These are phyloP conservation scores for Minunthozetes semirufus DNA, from an alignment of 2,888 invertebrate species.

Conservation along the genomic window DNA sequence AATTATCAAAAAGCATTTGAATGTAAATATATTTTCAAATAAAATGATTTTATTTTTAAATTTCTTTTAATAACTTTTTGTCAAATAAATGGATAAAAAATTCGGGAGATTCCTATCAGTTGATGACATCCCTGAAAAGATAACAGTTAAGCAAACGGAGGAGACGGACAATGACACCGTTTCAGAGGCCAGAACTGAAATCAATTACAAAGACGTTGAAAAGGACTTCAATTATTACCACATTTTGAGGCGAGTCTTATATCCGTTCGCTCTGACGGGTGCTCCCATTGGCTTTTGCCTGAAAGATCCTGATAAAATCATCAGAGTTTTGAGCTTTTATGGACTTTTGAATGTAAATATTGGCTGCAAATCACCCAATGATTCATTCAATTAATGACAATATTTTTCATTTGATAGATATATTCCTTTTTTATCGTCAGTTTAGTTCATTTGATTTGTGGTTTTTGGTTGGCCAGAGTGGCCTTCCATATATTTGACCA, in stretches of 20 bases:
- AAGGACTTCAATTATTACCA: conserved; percentile 1
- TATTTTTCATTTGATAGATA: conserved; percentile 25
- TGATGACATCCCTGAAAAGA: no score
- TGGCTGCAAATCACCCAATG: background rate
- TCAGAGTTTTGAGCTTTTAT: background rate
- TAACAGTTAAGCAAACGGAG: background rate
- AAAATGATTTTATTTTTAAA: no score
- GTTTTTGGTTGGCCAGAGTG: conserved; percentile 20
- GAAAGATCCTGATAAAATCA: background rate
- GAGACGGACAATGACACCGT: background rate
- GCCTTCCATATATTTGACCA: background rate
- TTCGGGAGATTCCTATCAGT: no score
- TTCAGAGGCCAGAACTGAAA: background rate
- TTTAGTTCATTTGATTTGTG: conserved; percentile 21
- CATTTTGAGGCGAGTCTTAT: background rate
- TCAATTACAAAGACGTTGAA: background rate
- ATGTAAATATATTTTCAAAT: no score
- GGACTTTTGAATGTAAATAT: background rate
- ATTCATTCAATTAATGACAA: background rate
- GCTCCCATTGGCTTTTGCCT: conserved; percentile 11
- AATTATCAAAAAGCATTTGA: no score
- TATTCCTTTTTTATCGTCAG: conserved; percentile 23
- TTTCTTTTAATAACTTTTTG: no score
- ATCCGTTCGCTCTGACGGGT: background rate
- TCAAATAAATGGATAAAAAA: no score